Evolutionary conservation across 53 echinoderm and acorn worm genomes (phyloP), one percentile per base, ranked within the genome.

Genomic region (Arbacia lixula): DNA sequence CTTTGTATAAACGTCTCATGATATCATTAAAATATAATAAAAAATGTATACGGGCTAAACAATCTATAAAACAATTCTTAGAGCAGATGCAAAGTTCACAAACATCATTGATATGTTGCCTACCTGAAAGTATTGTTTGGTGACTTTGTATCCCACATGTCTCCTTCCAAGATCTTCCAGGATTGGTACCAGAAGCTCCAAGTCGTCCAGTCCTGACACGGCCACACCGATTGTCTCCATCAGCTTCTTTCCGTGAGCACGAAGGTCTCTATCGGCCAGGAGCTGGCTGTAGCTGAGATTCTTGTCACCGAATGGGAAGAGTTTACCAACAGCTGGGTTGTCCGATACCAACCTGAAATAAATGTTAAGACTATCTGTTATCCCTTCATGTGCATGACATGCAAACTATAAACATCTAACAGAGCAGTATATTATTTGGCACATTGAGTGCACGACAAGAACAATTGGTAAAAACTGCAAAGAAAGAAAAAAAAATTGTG

Each of bases 181-280:
- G 49, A 58, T 76, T 11, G 91, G 87, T 0, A 87, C 60, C 36
- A 91, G 84, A 1, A 87, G 60, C 28, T 91, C 87, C 25, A 87
- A 55, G 40, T 91, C 87, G 37, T 84, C 77, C 4, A 86, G 52
- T 20, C 86, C 64, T 2, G 27, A 34, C 3, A 86, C 65, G 6
- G 76, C 86, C 0, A 53, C 34, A 19, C 86, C 86, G 22, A 86
- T 64, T 25, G 65, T 86, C 36, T 86, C 86, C 49, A 86, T 58
- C n/a, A 86, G 75, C 30, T 63, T 74, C 28, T 61, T 41, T 49
- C 74, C 73, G 62, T 86, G 86, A 12, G 73, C 12, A 9, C 53
- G 58, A 37, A 76, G 41, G 27, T 73, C 65, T 2, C 19, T 25
- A 34, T 86, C 60, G 40, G 21, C 9, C 32, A 73, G 76, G 41